Percentiles rank a stretch among this genome's conserved stretches.
phyloP scores from a whole-genome alignment of 2,888 invertebrate species.

The Drosophila barbarae region DNA sequence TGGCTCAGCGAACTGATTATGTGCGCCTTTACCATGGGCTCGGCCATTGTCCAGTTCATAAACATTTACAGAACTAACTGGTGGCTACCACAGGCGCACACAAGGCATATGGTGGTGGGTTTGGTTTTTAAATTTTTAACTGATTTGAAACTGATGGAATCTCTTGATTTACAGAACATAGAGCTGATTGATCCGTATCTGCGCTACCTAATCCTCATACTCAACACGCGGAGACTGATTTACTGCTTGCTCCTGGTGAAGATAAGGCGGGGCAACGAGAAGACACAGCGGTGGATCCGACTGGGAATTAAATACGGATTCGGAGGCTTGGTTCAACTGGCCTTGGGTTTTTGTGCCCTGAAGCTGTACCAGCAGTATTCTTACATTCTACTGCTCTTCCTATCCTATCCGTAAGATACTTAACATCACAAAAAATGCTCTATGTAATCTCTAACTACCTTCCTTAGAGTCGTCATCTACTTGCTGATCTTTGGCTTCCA shows the following conservation, averaged over 20 bases:
- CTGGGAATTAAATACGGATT: constrained; percentile 78
- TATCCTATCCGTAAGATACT: constrained; percentile 89
- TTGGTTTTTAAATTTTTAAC: no score
- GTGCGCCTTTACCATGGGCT: constrained; percentile 88
- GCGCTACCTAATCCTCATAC: constrained; percentile 89
- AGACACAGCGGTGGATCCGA: constrained; percentile 68
- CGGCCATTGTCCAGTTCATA: constrained; percentile 92
- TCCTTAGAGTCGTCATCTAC: constrained; percentile 86
- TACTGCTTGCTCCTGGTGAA: constrained; percentile 81
- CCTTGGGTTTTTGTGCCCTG: constrained; percentile 85
- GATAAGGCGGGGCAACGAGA: constrained; percentile 79
- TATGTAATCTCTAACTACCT: neutral
- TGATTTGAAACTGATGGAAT: neutral
- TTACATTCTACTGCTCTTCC: constrained; percentile 88
- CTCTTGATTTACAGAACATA: constrained; percentile 87
- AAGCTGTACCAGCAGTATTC: constrained; percentile 88
- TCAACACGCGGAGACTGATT: constrained; percentile 89
- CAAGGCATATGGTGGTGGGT: constrained; percentile 91
- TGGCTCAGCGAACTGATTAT: constrained; percentile 92
- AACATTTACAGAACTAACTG: constrained; percentile 97
- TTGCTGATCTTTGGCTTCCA: constrained; percentile 90
- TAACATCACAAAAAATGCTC: neutral
- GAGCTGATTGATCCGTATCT: constrained; percentile 95
- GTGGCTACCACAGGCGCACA: constrained; percentile 97
- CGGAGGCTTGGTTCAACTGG: constrained; percentile 82